Base-by-base conservation (phyloP, 92 coral and sea anemone genomes). In the Actinernus sp. region DNA sequence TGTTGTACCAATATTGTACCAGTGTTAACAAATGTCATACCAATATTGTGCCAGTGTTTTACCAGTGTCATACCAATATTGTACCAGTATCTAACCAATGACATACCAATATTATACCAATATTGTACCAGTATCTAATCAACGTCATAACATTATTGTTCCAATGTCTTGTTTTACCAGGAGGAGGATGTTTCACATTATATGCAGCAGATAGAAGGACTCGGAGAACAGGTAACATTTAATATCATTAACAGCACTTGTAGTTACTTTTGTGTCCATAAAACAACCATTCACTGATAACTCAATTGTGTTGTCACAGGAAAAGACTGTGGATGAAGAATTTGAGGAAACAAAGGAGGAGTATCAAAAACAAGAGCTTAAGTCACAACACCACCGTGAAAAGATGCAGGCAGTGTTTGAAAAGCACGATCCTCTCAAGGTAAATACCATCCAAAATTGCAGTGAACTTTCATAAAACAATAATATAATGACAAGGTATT, bases 381-480 rank as follows among this genome's bases (percentile, higher is more conserved):
- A 88, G 56, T 77, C 78, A 16, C 26, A 58, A 2, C 45, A 73
- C 14, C 89, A 83, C 77, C 74, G 71, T 47, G 94, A 88, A 4
- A 91, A 83, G 69, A 83, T 91, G 22, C 94, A 93, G 61, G 80
- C 68, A 18, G 61, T 93, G 26, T 38, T 91, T 64, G 97, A 78
- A 36, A 91, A 93, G 61, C 97, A 90, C 10, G 98, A 93, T 39
- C 92, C 89, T 20, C 71, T 89, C 1, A 80, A 61, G 77, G 96
- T 89, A 73, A 17, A 47, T 17, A n/a, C n/a, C n/a, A n/a, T n/a
- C n/a, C n/a, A n/a, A 17, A 34, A 34, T 18, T 26, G 60, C 30
- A 53, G n/a, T n/a, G n/a, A n/a, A n/a, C n/a, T n/a, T n/a, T n/a
- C n/a, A n/a, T n/a, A n/a, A n/a, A n/a, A n/a, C n/a, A n/a, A n/a